phyloP scores from a whole-genome alignment of 2,888 invertebrate genomes.

The Alsophila aescularia region DNA sequence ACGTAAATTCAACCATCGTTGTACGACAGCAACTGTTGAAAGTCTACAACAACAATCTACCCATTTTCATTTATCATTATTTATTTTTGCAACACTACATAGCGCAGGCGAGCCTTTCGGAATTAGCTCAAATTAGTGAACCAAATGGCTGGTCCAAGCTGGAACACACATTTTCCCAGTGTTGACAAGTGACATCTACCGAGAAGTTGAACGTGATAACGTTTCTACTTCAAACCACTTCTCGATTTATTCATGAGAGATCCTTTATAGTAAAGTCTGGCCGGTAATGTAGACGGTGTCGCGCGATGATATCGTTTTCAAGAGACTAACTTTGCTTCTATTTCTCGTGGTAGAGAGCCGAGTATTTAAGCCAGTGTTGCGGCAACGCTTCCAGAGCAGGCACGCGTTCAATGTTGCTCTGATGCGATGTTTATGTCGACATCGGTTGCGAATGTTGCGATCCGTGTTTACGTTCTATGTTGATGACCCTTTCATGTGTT shows the following conservation, averaged over 20 bases:
- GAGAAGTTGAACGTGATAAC: conserved; percentile 23
- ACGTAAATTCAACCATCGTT: too few species aligned
- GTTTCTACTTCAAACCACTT: conserved; percentile 37
- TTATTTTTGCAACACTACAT: too few species aligned
- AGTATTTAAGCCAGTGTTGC: conserved; percentile 61
- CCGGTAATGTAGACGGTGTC: conserved; percentile 42
- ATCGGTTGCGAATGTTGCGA: conserved; percentile 43
- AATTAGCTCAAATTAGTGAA: conserved; percentile 64
- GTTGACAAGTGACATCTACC: conserved; percentile 58
- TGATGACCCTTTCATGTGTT: conserved; percentile 59
- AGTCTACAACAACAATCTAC: too few species aligned
- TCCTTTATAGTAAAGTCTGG: background rate
- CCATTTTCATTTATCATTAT: too few species aligned
- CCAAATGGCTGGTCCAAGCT: conserved; percentile 58
- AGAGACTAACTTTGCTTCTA: conserved; percentile 23
- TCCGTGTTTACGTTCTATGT: conserved; percentile 43
- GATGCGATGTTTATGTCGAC: conserved; percentile 60
- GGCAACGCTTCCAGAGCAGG: conserved; percentile 55
- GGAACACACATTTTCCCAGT: conserved; percentile 57
- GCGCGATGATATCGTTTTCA: conserved; percentile 13
- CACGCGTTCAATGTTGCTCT: conserved; percentile 49
- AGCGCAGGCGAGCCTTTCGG: conserved; percentile 48
- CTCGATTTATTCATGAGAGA: conserved; percentile 1
- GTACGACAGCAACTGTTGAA: too few species aligned
- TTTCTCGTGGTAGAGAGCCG: conserved; percentile 39